A percentile compares a stretch with the other conserved stretches of the same genome.
phyloP scores from a whole-genome alignment of 2,888 invertebrate species.

The Papilio gigon region DNA sequence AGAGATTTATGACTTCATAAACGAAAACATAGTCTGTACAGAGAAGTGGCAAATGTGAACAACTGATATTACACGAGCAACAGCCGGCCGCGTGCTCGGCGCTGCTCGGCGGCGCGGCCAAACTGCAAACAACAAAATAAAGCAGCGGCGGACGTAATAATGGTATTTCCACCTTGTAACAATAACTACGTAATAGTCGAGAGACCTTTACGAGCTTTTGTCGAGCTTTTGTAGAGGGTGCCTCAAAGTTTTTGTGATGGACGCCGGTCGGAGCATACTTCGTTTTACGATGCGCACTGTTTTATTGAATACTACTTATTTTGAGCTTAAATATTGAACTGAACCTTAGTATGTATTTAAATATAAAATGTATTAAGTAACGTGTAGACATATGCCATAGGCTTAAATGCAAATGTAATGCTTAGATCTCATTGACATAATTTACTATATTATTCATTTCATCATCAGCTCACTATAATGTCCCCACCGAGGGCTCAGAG shows the following conservation, averaged over 20 bases:
- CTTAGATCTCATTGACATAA: not conserved
- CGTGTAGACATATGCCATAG: no score
- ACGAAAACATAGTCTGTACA: not conserved
- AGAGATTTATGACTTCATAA: slow-evolving; percentile 12
- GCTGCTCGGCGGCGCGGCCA: slow-evolving; percentile 43
- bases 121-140: slow-evolving; percentile 47
- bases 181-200: slow-evolving; percentile 82
- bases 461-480: no score
- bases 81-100: slow-evolving; percentile 42
- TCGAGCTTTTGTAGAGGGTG: slow-evolving; percentile 81
- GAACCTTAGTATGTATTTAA: slow-evolving; percentile 60
- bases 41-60: not conserved
- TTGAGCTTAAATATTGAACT: slow-evolving; percentile 60
- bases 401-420: not conserved
- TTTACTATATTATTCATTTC: no score
- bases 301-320: slow-evolving; percentile 79
- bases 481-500: no score
- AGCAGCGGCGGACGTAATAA: slow-evolving; percentile 76
- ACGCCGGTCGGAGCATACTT: slow-evolving; percentile 61
- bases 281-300: slow-evolving; percentile 68
- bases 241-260: slow-evolving; percentile 77
- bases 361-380: no score
- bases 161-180: slow-evolving; percentile 82
- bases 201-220: slow-evolving; percentile 83
- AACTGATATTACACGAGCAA: slow-evolving; percentile 38